Conservation (phyloP, 2,888 invertebrate species). For the Thereva nobilitata region DNA sequence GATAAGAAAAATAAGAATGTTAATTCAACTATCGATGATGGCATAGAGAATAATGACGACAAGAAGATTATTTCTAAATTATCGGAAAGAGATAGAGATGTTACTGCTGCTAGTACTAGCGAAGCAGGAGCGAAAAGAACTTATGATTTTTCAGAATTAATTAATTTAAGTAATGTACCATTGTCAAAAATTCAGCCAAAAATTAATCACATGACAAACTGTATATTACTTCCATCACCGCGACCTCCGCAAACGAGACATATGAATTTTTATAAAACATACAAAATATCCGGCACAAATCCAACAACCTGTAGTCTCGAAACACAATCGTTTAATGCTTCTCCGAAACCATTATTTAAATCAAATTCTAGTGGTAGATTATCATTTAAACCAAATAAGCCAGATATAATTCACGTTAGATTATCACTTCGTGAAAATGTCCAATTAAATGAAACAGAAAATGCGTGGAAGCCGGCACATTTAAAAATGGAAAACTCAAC, state of each 20-base stretch:
- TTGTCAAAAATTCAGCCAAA: constrained; percentile 16
- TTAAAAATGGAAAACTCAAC: constrained; percentile 48
- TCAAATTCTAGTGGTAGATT: background rate
- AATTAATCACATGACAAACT: background rate
- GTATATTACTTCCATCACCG: background rate
- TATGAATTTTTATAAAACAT: background rate
- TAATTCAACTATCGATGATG: no score
- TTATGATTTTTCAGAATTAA: constrained; percentile 19
- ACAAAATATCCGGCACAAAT: constrained; percentile 9
- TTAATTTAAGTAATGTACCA: constrained; percentile 2
- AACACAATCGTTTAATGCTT: background rate
- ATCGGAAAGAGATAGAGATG: no score
- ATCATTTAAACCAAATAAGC: constrained; percentile 55
- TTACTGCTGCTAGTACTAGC: no score
- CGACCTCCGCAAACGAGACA: background rate
- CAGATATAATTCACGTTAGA: constrained; percentile 66
- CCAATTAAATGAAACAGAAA: constrained; percentile 77
- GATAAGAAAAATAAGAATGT: no score
- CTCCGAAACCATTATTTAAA: background rate
- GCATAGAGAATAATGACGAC: no score
- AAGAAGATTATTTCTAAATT: no score
- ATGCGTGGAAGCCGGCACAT: constrained; percentile 82
- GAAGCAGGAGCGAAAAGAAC: constrained; percentile 3
- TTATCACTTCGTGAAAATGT: constrained; percentile 67
- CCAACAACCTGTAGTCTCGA: background rate